Evolutionary conservation across 1,140 invertebrate genomes (phyloP).

Genomic region (Laupala kohalensis): DNA sequence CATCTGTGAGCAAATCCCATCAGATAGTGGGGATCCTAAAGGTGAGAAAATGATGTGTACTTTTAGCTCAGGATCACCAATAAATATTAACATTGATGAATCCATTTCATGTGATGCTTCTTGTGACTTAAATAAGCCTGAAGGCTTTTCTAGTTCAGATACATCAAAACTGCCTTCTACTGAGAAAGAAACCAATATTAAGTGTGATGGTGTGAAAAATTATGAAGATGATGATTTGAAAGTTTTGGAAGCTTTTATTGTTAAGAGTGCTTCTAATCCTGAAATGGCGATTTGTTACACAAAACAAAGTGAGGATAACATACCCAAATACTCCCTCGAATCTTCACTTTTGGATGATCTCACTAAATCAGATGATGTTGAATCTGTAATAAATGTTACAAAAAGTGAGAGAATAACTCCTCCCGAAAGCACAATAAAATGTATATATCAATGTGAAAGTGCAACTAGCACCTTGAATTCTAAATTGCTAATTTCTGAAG

Average conservation of each 20-base stretch:
- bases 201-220: not conserved
- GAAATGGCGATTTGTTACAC: not conserved
- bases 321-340: not conserved
- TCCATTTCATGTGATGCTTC: not conserved
- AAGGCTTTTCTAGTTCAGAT: no score
- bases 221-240: not conserved
- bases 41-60: no score
- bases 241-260: not conserved
- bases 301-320: not conserved
- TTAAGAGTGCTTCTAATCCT: not conserved
- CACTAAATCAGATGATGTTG: not conserved
- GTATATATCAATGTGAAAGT: no score
- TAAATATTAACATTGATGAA: not conserved
- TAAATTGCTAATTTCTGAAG: no score
- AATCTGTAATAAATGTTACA: no score
- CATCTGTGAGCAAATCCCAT: no score
- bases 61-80: not conserved
- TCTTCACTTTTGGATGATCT: not conserved
- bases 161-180: no score
- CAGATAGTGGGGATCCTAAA: no score
- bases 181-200: no score
- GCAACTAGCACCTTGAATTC: no score
- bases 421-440: no score
- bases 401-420: no score
- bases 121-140: not conserved